Evolutionary conservation across 2,113 vertebrate species (phyloP), one percentile per base, ranked within the genome.

Genomic region (Brachypteracias leptosomus): DNA sequence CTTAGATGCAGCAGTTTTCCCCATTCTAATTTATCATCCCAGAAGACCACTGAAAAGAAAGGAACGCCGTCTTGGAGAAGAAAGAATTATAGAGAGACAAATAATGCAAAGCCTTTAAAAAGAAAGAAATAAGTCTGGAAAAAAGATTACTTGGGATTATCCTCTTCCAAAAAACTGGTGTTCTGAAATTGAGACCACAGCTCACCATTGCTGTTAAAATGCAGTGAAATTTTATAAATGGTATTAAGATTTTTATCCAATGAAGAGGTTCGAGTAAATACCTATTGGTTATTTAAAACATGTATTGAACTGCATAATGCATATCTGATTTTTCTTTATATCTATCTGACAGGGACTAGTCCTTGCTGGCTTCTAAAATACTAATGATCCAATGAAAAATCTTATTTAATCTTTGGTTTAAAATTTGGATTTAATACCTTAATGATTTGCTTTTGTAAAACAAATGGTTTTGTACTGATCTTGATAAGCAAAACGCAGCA

Each of bases 261-360:
- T 18, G 8, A 85, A 72, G 35, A 59, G 7, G 12, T 8, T 15
- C 54, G 59, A 4, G 91, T 78, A 68, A 55, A n/a, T 71, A 57
- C 2, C 11, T 29, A 35, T 2, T 5, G 4, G 7, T 77, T 66
- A 79, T 71, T 82, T 65, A 65, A 58, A 81, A 74, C 11, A 63
- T 0, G 0, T 11, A 20, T 7, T 55, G 29, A 51, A 11, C 11
- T 86, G 16, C 13, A 46, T 11, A 8, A 3, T 74, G 33, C 15
- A 36, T 57, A 33, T 35, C 12, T 63, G 24, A 13, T 67, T 61
- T 88, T 62, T 47, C 4, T 61, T 52, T 25, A 1, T 40, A 26
- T 21, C 35, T 90, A 3, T 13, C 51, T 63, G 10, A 10, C 13
- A 73, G 21, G 11, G 24, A 62, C 35, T 28, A n/a, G 9, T 47